These are phyloP conservation scores for Apostichopus japonicus DNA, from an alignment of 35 echinoderm and acorn worm species.

Conservation along the genomic window DNA sequence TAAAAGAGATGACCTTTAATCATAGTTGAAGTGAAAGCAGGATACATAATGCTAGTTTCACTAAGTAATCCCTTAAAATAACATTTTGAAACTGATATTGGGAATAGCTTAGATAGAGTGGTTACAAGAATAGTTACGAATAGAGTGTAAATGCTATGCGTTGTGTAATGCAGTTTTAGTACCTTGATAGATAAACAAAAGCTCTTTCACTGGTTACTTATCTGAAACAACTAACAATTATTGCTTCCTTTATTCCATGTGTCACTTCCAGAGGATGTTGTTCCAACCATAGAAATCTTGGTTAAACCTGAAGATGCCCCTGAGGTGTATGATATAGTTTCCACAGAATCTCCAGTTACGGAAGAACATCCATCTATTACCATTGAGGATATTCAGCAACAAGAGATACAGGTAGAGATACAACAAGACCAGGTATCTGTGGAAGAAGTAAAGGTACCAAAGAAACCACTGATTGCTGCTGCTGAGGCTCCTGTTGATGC, in stretches of 20 bases:
- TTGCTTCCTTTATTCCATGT: not conserved
- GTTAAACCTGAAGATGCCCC: slow-evolving; percentile 31
- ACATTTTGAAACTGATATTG: too few relatives aligned
- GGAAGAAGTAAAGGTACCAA: not conserved
- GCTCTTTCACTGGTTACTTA: too few relatives aligned
- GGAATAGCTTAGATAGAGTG: too few relatives aligned
- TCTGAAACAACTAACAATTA: too few relatives aligned
- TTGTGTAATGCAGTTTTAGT: too few relatives aligned
- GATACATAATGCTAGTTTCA: too few relatives aligned
- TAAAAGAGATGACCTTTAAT: too few relatives aligned
- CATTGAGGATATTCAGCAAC: slow-evolving; percentile 30
- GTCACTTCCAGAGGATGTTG: slow-evolving; percentile 30
- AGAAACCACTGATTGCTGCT: slow-evolving; percentile 47
- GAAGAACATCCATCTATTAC: slow-evolving; percentile 68
- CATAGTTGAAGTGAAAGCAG: too few relatives aligned
- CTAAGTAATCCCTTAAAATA: too few relatives aligned
- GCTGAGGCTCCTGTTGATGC: slow-evolving; percentile 70
- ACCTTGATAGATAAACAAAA: too few relatives aligned
- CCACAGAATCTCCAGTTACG: slow-evolving; percentile 45
- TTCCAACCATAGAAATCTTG: slow-evolving; percentile 56
- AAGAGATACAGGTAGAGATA: slow-evolving; percentile 27
- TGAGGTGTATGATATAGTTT: slow-evolving; percentile 40
- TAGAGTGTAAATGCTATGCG: too few relatives aligned
- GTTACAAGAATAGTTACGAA: too few relatives aligned
- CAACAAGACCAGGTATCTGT: not conserved